phyloP scores from a whole-genome alignment of 1,140 invertebrate species.

The Drosophila littoralis region DNA sequence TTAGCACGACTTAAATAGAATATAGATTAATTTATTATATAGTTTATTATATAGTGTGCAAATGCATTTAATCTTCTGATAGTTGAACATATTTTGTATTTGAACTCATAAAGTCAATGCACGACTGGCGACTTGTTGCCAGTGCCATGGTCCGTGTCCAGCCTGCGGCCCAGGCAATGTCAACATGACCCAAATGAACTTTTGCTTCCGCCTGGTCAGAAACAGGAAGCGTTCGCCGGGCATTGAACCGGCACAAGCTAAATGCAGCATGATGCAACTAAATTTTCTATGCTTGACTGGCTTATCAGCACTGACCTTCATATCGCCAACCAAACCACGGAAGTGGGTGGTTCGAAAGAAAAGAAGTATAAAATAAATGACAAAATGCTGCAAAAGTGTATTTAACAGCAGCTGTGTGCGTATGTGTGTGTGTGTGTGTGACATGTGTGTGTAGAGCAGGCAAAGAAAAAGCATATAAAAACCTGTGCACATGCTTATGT shows the following conservation, averaged over 20 bases:
- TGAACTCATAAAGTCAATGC: constrained; percentile 1
- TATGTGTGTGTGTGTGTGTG: neutral
- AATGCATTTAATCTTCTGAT: neutral
- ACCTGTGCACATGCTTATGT: constrained; percentile 49
- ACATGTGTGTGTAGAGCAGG: constrained; percentile 7
- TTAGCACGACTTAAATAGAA: too few species aligned
- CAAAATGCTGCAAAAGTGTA: constrained; percentile 43
- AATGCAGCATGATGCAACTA: constrained; percentile 26
- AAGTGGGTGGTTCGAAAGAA: constrained; percentile 33
- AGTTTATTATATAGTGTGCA: too few species aligned
- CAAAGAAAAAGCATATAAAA: constrained; percentile 28
- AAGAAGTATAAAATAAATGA: constrained; percentile 25
- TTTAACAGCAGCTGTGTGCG: neutral
- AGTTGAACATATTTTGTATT: neutral
- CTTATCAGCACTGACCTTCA: constrained; percentile 78
- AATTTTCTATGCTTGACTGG: constrained; percentile 43
- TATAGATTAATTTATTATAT: too few species aligned
- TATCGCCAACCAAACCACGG: constrained; percentile 42
- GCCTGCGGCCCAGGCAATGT: constrained; percentile 4
- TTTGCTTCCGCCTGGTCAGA: constrained; percentile 47
- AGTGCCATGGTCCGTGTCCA: constrained; percentile 4
- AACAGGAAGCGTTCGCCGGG: constrained; percentile 57
- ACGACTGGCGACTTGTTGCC: constrained; percentile 9
- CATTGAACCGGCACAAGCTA: constrained; percentile 47
- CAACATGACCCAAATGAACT: constrained; percentile 50